Evolutionary conservation across 2,113 vertebrate species (phyloP).

Genomic region (Myodes glareolus): DNA sequence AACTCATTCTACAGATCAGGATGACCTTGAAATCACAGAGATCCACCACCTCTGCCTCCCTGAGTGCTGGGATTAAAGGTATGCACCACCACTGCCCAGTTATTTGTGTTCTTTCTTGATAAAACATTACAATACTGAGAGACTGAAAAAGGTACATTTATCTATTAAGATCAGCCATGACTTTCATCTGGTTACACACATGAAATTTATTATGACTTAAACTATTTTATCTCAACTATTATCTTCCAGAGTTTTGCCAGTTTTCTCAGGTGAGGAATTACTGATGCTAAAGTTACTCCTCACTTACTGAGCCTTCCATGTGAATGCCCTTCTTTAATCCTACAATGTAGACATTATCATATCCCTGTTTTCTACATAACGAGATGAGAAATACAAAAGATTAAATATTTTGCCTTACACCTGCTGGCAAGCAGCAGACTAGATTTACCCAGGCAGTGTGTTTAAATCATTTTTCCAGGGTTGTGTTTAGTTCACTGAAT

Average conservation of each 20-base stretch:
- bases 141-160: neutral
- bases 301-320: conserved; percentile 33
- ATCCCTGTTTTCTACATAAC: conserved; percentile 53
- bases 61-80: neutral
- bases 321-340: conserved; percentile 39
- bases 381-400: neutral
- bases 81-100: neutral
- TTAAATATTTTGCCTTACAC: conserved; percentile 26
- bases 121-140: conserved; percentile 23
- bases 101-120: neutral
- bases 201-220: conserved; percentile 7
- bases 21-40: neutral
- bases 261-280: conserved; percentile 54
- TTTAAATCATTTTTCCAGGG: neutral
- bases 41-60: neutral
- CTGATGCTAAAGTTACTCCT: conserved; percentile 50
- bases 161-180: conserved; percentile 10
- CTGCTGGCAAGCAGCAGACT: neutral
- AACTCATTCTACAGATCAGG: neutral
- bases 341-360: conserved; percentile 1
- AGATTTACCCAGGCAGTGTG: neutral
- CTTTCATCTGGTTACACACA: conserved; percentile 51
- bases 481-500: neutral
- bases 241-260: conserved; percentile 55
- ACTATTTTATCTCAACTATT: conserved; percentile 50